Evolutionary conservation across 92 coral and sea anemone genomes (phyloP).

Genomic region (Siderastrea radians): DNA sequence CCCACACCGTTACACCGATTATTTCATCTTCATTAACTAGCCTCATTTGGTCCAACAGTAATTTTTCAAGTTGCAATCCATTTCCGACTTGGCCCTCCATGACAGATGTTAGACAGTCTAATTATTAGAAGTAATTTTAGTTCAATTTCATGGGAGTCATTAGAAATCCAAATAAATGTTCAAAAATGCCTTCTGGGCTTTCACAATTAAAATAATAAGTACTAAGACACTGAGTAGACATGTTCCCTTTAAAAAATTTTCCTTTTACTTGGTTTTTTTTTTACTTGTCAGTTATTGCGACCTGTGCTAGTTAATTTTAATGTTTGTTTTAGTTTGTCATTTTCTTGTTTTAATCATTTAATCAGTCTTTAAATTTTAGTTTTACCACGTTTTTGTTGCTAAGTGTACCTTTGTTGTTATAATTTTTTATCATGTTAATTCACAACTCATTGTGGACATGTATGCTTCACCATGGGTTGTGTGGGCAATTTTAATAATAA

Average conservation of each 20-base stretch:
- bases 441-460: not conserved
- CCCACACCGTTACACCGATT: too few species aligned
- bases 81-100: too few species aligned
- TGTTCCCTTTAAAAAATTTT: not conserved
- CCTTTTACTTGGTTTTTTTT: not conserved
- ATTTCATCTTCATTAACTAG: too few species aligned
- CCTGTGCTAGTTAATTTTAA: not conserved
- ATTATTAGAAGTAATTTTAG: too few species aligned
- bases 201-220: too few species aligned
- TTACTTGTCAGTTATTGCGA: not conserved
- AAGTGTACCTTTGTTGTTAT: not conserved
- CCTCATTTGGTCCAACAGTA: too few species aligned
- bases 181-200: too few species aligned
- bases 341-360: not conserved
- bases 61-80: too few species aligned
- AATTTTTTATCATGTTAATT: not conserved
- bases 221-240: not conserved
- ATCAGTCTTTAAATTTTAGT: not conserved
- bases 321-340: not conserved
- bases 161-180: too few species aligned
- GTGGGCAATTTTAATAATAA: too few species aligned
- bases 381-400: not conserved
- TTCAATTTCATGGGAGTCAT: too few species aligned
- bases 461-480: conserved; percentile 4
- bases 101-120: too few species aligned